Percentiles rank a stretch among this genome's conserved stretches.
Evolutionary conservation across 2,113 vertebrate species (phyloP).

Genomic region (Oriolus oriolus): DNA sequence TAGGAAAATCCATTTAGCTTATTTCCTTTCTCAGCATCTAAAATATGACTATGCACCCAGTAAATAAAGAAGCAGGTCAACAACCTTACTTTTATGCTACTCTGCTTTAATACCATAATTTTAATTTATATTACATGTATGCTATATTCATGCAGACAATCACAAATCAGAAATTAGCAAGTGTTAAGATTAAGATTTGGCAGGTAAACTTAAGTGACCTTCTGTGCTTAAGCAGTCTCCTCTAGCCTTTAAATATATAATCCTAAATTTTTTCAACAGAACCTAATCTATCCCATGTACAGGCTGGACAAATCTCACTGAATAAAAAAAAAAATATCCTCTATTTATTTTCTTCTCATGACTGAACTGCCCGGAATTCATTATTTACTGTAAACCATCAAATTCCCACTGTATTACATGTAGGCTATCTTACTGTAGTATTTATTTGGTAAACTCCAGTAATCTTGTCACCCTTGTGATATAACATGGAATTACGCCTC

Average conservation of each 20-base stretch:
- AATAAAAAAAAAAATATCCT: background rate
- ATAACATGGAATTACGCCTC: background rate
- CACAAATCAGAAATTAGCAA: background rate
- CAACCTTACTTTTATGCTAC: background rate
- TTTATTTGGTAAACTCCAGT: background rate
- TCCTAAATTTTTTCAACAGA: background rate
- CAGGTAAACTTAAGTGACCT: background rate
- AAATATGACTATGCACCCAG: background rate
- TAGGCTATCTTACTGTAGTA: background rate
- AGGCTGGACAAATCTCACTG: background rate
- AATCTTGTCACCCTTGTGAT: background rate
- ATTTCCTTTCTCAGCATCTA: background rate
- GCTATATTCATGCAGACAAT: background rate
- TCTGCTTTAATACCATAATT: background rate
- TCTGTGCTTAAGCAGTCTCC: background rate
- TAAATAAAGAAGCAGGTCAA: background rate
- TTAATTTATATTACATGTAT: background rate
- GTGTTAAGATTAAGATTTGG: background rate
- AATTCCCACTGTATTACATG: background rate
- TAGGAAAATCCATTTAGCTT: background rate
- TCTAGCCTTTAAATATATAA: background rate
- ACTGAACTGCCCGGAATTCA: background rate
- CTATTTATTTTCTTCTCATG: background rate
- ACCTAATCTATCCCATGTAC: background rate
- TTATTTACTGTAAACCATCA: background rate